Percentiles rank a stretch among this genome's conserved stretches.
Evolutionary conservation across 2,113 vertebrate species (phyloP).

Genomic region (Prietella phreatophila): DNA sequence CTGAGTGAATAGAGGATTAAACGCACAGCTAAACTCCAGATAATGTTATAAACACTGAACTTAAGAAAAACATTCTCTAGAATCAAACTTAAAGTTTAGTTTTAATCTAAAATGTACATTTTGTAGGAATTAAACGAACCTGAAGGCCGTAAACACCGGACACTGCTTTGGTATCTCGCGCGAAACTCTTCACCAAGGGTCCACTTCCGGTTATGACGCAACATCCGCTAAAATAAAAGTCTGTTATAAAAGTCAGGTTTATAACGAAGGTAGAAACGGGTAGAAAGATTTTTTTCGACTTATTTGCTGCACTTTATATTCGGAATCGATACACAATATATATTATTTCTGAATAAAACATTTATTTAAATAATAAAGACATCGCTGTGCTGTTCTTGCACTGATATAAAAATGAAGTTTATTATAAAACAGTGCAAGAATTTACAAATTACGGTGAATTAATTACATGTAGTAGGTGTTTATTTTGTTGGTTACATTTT

Average conservation of each 20-base stretch:
- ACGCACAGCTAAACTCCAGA: not conserved
- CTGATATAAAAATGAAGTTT: not conserved
- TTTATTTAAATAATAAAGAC: not conserved
- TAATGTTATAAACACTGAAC: not conserved
- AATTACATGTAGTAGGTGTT: not conserved
- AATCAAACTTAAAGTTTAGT: not conserved
- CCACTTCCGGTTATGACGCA: not conserved
- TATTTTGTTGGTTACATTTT: not conserved
- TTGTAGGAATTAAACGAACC: not conserved
- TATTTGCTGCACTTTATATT: not conserved
- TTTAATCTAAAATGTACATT: not conserved
- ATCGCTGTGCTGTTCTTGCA: not conserved
- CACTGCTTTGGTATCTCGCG: slow-evolving; percentile 46
- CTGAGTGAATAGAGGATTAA: not conserved
- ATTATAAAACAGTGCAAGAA: not conserved
- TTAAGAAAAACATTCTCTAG: too few species aligned
- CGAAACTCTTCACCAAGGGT: slow-evolving; percentile 27
- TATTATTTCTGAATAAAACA: not conserved
- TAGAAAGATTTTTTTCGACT: not conserved
- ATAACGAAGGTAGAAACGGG: not conserved
- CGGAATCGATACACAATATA: not conserved
- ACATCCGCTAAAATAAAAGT: slow-evolving; percentile 43
- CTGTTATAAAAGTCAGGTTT: not conserved
- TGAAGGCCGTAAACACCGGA: not conserved
- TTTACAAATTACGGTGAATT: not conserved